These are phyloP conservation scores for Cheilosia grossa DNA, from an alignment of 2,888 invertebrate genomes.

Conservation along the genomic window DNA sequence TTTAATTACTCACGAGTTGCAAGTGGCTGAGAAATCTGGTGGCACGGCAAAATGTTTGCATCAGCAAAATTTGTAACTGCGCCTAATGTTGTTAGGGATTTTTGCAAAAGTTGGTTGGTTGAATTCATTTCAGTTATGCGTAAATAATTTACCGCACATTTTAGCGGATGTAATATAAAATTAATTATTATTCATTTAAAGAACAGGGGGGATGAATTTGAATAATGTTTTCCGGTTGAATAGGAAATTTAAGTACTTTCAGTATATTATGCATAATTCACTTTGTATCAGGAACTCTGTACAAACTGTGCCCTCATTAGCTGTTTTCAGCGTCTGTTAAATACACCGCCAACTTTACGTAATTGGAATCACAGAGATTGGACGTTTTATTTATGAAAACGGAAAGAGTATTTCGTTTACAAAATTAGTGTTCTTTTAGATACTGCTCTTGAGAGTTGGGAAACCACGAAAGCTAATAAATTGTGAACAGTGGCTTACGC, in stretches of 20 bases:
- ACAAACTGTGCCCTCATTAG: no score
- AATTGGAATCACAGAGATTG: no score
- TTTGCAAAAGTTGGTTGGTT: neutral
- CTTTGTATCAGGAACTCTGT: no score
- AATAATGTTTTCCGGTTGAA: neutral
- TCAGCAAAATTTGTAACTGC: slow-evolving; percentile 46
- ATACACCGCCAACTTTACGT: no score
- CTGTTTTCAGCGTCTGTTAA: no score
- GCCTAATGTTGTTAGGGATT: slow-evolving; percentile 37
- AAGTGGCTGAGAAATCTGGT: slow-evolving; percentile 40
- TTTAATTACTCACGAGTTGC: slow-evolving; percentile 63
- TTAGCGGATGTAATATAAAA: neutral
- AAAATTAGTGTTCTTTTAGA: no score
- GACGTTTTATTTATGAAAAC: no score
- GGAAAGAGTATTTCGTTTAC: no score
- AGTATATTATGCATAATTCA: no score
- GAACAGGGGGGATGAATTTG: neutral
- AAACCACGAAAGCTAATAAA: no score
- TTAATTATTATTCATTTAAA: neutral
- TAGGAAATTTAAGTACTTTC: neutral
- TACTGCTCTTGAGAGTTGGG: no score
- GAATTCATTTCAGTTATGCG: neutral
- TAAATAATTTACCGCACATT: neutral
- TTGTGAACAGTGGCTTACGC: no score
- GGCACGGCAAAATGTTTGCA: slow-evolving; percentile 56